Evolutionary conservation across 2,797 vertebrate genomes (phyloP), one percentile per base, ranked within the genome.

Genomic region (Cheirogaleus major): DNA sequence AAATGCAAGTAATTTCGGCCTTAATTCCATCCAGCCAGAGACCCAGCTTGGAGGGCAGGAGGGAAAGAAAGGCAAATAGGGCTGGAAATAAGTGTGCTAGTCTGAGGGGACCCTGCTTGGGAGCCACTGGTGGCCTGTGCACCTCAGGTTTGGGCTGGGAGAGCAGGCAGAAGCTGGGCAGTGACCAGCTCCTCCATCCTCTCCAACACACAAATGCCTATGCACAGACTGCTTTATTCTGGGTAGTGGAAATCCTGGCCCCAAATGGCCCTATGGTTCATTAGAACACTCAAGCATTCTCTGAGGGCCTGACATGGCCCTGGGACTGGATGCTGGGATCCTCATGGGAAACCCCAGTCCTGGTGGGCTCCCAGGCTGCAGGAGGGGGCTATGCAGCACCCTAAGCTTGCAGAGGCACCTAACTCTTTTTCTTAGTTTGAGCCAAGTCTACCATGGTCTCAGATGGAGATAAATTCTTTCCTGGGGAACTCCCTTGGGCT

Each of bases 21-120:
- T 89, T 97, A 96, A 97, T 97, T 95, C 94, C 92, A 89, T 95
- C 85, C 97, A 97, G 97, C 89, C 87, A 89, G 93, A 95, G 82
- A 76, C n/a, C 55, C 67, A 38, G 90, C 59, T 17, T 87, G 22
- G 67, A 90, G 88, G 76, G 38, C 50, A 91, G 43, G 48, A 95
- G 65, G 76, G n/a, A 78, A 91, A 84, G 69, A 87, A 70, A 45
- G 52, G 75, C 11, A 4, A 35, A 12, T 8, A 17, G 59, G 50
- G 8, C 23, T 50, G 75, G 15, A 55, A 41, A 79, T n/a, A 52
- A 91, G 73, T 2, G 11, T 17, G 69, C 35, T 18, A 50, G 59
- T 48, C 65, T 55, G 59, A 57, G 85, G 38, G 3, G 22, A 43
- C 48, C 27, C 15, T 69, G 80, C 13, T 8, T 2, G 22, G 38